Base-by-base conservation (phyloP, 2,888 invertebrate species). In the Peribatodes rhomboidaria region DNA sequence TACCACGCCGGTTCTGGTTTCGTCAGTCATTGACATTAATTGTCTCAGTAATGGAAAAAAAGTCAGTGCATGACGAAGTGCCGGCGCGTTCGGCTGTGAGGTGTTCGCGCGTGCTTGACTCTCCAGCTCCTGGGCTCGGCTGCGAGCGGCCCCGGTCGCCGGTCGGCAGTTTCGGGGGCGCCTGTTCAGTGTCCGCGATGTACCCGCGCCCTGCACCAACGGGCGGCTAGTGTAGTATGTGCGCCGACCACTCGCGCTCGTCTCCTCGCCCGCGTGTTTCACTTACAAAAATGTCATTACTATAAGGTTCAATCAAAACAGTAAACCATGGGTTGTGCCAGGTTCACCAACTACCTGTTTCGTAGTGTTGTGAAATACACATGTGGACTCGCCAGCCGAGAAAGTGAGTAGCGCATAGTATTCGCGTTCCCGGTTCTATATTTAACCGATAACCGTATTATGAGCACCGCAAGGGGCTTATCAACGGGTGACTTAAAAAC, bases 361-460 rank as follows among this genome's bases (percentile, higher is more conserved):
- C 86, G 90, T 79, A 92, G 92, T 84, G 87, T 93, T 71, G 89
- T 92, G 80, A 92, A 89, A 77, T 92, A 92, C 84, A 92, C 92
- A 88, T 90, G 91, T 86, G 92, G 92, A 78, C 83, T 90, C 67
- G 87, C 88, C 77, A 88, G 89, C 82, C 86, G 87, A 78, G 89
- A 92, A 87, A 92, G 92, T 93, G 82, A 93, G 92, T 92, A 65
- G 57, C 56, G 52, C 61, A 47, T 27, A 27, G 27, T 27, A 27
- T 46, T 47, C 57, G 41, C 67, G 74, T 72, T 80, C 76, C 77
- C 75, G 72, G 66, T 75, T 74, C 79, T 82, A 82, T 76, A 79
- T 75, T 78, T 81, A 80, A 71, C 39, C 78, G 78, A 80, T 81
- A 83, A 82, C 75, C 71, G 62, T 72, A 70, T 27, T 46, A 22